These are phyloP conservation scores for Drosophila aff. DNA, from an alignment of 1,140 invertebrate species.

Conservation along the genomic window DNA sequence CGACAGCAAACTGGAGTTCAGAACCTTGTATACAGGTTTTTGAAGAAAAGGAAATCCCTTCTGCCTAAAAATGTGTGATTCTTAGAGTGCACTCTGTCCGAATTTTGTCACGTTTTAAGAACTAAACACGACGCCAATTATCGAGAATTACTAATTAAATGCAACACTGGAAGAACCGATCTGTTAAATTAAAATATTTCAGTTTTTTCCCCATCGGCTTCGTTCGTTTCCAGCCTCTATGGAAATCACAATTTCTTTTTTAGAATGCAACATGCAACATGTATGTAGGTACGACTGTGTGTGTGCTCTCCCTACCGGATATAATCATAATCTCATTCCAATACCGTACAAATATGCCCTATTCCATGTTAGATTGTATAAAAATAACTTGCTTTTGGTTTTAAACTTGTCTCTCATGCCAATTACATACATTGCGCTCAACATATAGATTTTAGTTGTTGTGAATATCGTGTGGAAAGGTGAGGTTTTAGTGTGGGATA, in stretches of 20 bases:
- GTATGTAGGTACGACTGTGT: constrained; percentile 25
- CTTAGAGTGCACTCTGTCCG: constrained; percentile 8
- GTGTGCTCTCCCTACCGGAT: constrained; percentile 28
- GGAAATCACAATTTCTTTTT: constrained; percentile 22
- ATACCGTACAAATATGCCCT: constrained; percentile 71
- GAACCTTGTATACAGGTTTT: constrained; percentile 39
- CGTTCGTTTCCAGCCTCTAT: constrained; percentile 6
- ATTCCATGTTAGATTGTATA: constrained; percentile 65
- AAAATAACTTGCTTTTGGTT: constrained; percentile 69
- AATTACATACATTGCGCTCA: constrained; percentile 61
- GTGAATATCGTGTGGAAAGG: constrained; percentile 6
- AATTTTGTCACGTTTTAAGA: constrained; percentile 40
- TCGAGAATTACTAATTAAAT: constrained; percentile 54
- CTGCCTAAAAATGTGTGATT: constrained; percentile 58
- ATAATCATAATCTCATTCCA: constrained; percentile 65
- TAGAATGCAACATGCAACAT: constrained; percentile 27
- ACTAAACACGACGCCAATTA: constrained; percentile 58
- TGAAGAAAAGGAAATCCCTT: constrained; percentile 6
- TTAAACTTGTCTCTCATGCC: constrained; percentile 64
- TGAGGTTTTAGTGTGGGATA: background rate
- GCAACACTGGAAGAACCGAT: constrained; percentile 72
- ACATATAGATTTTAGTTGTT: constrained; percentile 9
- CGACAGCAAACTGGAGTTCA: constrained; percentile 79
- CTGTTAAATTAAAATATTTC: constrained; percentile 20
- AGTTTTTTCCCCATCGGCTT: background rate